Evolutionary conservation across 2,797 vertebrate species (phyloP), one percentile per base, ranked within the genome.

Genomic region (Sebastes itinus): DNA sequence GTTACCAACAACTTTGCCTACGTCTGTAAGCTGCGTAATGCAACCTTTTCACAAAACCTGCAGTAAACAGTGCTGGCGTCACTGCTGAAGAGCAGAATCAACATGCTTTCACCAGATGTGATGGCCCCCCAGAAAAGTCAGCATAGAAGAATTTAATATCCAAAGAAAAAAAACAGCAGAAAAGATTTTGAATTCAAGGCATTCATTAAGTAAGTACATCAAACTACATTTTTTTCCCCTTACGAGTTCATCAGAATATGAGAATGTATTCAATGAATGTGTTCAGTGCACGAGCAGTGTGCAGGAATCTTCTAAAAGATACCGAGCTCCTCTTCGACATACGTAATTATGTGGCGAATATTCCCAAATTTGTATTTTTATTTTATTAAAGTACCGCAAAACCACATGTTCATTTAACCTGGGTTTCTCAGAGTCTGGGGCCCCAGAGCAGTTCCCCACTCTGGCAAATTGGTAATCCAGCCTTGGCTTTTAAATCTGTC

Each of bases 401-500:
- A 56, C 55, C 55, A 25, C 55, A 27, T 14, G 55, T 58, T 58
- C 55, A 58, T 12, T 25, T 11, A 58, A 14, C 55, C 12, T 58
- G 13, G 1, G 42, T 56, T 58, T 25, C 42, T 16, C 14, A 46
- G 14, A 46, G 14, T 46, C 42, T 46, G 42, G 42, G 42, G 42
- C 14, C 42, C 14, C 42, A 18, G 16, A 46, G 42, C 14, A 46
- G 0, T 18, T 14, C 35, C 13, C 4, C 5, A 14, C 13, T 38
- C 13, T 38, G 13, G 35, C 35, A 38, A 38, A 38, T 38, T 38
- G 35, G 35, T 38, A 38, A 38, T 38, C 0, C 35, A 38, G 35
- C 35, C 0, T 38, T 0, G 13, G 35, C 35, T 38, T 38, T 38
- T 38, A 38, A 38, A 38, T 38, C 5, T 38, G 35, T 0, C 35